Base-by-base conservation (phyloP, 2,888 invertebrate genomes). In the Augiades crinisus region DNA sequence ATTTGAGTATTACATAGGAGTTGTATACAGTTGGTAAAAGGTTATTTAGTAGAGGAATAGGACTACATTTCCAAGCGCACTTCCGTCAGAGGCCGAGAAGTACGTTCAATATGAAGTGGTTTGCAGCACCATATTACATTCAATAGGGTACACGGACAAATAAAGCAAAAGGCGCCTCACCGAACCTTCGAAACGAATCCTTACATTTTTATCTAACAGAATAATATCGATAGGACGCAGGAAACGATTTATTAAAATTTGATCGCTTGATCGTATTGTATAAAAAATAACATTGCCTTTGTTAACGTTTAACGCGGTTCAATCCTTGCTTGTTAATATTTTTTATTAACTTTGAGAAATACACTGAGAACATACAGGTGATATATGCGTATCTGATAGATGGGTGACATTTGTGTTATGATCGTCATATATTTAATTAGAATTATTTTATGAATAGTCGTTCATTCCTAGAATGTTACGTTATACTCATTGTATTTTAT, bases 191-290 rank as follows among this genome's bases (percentile, higher is more conserved):
- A 47, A 40, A 40, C 31, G n/a, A 47, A 33, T 40, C 22, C 36
- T 19, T 51, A 30, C 22, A 38, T 8, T 44, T 44, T 44, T 51
- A 51, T 51, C 43, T 43, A 17, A 37, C 12, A 34, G 33, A 64
- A 72, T 71, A 66, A 69, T 70, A 76, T 78, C 71, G 74, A 73
- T 75, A 71, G 60, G 60, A 45, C 64, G 64, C 86, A 81, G 85
- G 85, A 86, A 84, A 70, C 74, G 78, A 84, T 86, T 75, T 81
- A 80, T 82, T 79, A 82, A 73, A 81, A 62, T 72, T 70, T 71
- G 77, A 81, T 75, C 73, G 68, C 62, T 66, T 70, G 80, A 78
- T 82, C 75, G 74, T 67, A 72, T 67, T 59, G 59, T 63, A 71
- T 75, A 72, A 77, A 77, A 79, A 79, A 72, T 64, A 65, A 69